Conservation (phyloP, 1,140 invertebrate species). For the Calycopis cecrops region DNA sequence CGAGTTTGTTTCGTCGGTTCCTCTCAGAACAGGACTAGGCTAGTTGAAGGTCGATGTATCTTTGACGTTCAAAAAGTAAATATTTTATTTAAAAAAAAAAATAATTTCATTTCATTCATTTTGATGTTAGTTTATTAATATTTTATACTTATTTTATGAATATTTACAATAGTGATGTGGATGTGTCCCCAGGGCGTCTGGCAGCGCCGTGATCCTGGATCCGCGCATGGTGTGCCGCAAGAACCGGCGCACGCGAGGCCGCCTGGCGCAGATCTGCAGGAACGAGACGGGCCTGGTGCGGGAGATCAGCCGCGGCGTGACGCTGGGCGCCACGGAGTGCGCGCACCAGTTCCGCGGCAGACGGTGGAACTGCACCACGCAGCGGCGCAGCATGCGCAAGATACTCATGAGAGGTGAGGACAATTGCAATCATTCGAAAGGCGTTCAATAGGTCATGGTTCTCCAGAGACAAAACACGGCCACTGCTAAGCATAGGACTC, state of each 20-base stretch:
- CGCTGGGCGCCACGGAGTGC: slow-evolving; percentile 87
- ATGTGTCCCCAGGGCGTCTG: slow-evolving; percentile 79
- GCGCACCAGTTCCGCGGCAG: slow-evolving; percentile 89
- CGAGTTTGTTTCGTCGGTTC: no score
- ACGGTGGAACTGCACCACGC: slow-evolving; percentile 90
- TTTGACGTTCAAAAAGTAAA: no score
- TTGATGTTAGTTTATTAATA: no score
- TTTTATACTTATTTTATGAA: no score
- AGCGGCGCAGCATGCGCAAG: slow-evolving; percentile 85
- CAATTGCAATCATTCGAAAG: no score
- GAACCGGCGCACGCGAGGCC: slow-evolving; percentile 82
- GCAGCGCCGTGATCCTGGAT: slow-evolving; percentile 91
- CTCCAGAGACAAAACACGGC: no score
- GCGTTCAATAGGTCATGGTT: no score
- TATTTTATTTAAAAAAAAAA: no score
- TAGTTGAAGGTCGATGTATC: no score
- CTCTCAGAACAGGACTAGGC: no score
- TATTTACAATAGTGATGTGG: background rate
- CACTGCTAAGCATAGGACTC: no score
- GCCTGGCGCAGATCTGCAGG: slow-evolving; percentile 85
- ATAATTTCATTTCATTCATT: no score
- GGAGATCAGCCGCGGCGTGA: slow-evolving; percentile 85
- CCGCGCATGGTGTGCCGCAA: slow-evolving; percentile 89
- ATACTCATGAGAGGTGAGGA: slow-evolving; percentile 86
- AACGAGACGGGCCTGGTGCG: slow-evolving; percentile 85